These are phyloP conservation scores for Mormyrops attenuatus DNA, from an alignment of 2,797 vertebrate species.

Conservation along the genomic window DNA sequence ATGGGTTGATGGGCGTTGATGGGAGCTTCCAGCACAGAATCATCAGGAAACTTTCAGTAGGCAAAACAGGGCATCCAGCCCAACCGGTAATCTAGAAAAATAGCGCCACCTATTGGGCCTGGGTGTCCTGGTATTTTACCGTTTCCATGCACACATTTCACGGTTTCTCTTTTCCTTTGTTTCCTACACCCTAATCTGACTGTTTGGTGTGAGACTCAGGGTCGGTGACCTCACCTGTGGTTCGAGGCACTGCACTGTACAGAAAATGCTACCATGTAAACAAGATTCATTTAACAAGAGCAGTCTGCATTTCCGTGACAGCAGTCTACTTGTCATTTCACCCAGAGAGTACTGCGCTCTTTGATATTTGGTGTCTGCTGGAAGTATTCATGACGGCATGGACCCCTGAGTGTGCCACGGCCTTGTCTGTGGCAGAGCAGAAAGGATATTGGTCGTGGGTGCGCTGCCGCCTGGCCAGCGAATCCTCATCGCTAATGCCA, in stretches of 20 bases:
- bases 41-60: neutral
- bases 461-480: conserved; percentile 83
- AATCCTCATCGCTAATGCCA: conserved; percentile 95
- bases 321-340: neutral
- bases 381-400: neutral
- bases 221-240: neutral
- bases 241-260: neutral
- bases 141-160: neutral
- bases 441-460: conserved; percentile 97
- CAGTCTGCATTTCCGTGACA: neutral
- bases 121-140: neutral
- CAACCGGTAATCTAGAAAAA: neutral
- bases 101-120: neutral
- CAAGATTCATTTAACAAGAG: neutral
- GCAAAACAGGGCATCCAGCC: neutral
- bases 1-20: neutral
- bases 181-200: neutral
- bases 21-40: neutral
- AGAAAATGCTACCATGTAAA: neutral
- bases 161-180: neutral
- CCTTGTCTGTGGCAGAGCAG: neutral
- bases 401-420: neutral
- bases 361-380: neutral
- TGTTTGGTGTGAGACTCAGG: neutral
- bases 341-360: neutral